phyloP scores from a whole-genome alignment of 2,797 vertebrate species.

The Sylvia borin region DNA sequence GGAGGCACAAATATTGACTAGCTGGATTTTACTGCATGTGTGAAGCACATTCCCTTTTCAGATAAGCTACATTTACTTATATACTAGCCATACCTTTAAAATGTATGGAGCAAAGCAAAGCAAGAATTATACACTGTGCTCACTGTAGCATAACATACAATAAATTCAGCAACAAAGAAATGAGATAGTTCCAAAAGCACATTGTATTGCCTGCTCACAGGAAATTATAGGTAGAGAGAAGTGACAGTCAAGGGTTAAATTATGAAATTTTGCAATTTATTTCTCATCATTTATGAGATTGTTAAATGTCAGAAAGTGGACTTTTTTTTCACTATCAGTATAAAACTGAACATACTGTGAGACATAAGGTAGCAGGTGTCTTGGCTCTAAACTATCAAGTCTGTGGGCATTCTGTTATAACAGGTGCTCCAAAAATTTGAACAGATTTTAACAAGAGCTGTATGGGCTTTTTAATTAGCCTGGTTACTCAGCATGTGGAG shows the following conservation, averaged over 20 bases:
- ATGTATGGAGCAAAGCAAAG: background rate
- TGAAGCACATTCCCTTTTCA: background rate
- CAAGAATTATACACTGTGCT: background rate
- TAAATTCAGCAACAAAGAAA: background rate
- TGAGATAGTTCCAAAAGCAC: background rate
- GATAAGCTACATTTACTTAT: background rate
- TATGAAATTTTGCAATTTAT: conserved; percentile 75
- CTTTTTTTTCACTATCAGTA: conserved; percentile 79
- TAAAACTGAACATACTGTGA: conserved; percentile 84
- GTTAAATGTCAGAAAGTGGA: conserved; percentile 82
- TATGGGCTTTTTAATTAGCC: conserved; percentile 85
- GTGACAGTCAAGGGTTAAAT: conserved; percentile 75
- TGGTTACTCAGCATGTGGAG: conserved; percentile 82
- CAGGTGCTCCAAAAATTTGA: conserved; percentile 85
- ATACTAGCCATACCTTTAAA: background rate
- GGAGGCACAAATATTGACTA: background rate
- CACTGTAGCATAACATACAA: background rate
- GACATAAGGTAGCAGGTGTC: conserved; percentile 87
- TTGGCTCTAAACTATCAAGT: conserved; percentile 83
- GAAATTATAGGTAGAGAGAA: conserved; percentile 63
- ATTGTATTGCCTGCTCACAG: background rate
- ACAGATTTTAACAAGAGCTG: conserved; percentile 85
- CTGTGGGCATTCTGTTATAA: conserved; percentile 86
- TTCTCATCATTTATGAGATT: conserved; percentile 79
- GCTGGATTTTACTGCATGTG: background rate